A percentile compares a stretch with the other conserved stretches of the same genome.
phyloP scores from a whole-genome alignment of 2,888 invertebrate species.

The Petrolisthes cinctipes region DNA sequence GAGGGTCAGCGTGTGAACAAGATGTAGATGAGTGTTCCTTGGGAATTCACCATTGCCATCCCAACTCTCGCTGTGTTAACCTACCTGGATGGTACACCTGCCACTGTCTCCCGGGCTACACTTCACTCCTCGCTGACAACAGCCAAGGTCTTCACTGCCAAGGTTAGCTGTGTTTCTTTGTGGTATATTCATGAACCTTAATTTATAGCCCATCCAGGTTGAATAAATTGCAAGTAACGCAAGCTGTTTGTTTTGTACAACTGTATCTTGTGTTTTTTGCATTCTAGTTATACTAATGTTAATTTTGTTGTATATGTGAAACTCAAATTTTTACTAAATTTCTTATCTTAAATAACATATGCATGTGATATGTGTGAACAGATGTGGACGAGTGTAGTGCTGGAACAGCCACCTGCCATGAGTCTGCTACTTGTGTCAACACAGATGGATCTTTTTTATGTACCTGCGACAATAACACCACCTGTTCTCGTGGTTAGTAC shows the following conservation, averaged over 20 bases:
- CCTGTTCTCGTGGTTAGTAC: conserved; percentile 56
- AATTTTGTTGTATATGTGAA: no score
- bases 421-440: conserved; percentile 83
- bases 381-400: conserved; percentile 88
- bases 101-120: conserved; percentile 84
- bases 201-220: no score
- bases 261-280: no score
- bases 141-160: conserved; percentile 69
- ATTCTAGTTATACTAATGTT: no score
- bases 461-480: conserved; percentile 74
- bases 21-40: conserved; percentile 88
- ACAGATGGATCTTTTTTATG: conserved; percentile 84
- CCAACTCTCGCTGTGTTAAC: conserved; percentile 83
- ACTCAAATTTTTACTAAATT: no score
- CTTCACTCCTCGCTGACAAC: conserved; percentile 68
- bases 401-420: conserved; percentile 83
- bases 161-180: conserved; percentile 67
- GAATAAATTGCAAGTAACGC: no score
- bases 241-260: no score
- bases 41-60: conserved; percentile 79
- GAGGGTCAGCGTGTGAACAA: conserved; percentile 84
- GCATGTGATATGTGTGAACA: conserved; percentile 67
- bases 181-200: no score
- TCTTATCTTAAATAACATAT: no score
- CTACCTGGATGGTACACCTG: conserved; percentile 91